Evolutionary conservation across 2,888 invertebrate species (phyloP).

Genomic region (Pseudococcus longispinus): DNA sequence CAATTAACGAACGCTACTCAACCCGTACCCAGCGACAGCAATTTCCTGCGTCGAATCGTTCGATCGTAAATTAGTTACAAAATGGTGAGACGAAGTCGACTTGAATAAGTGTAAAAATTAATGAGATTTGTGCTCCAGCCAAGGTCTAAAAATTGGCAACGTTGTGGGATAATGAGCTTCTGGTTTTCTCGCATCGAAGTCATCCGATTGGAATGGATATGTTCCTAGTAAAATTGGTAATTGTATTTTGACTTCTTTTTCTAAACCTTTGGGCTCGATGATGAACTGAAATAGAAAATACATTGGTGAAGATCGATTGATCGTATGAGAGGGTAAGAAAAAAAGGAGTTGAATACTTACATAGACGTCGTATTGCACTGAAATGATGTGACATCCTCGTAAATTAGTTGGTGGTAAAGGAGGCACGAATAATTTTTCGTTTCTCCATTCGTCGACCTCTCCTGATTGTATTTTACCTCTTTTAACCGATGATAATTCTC

Average conservation of each 20-base stretch:
- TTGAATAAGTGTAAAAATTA: background rate
- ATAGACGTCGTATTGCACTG: constrained; percentile 90
- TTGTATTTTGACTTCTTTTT: constrained; percentile 90
- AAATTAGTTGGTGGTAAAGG: constrained; percentile 93
- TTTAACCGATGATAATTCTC: constrained; percentile 80
- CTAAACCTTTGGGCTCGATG: constrained; percentile 88
- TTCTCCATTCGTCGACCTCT: constrained; percentile 83
- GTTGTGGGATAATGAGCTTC: constrained; percentile 93
- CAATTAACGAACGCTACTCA: constrained; percentile 7
- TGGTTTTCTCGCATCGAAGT: constrained; percentile 67
- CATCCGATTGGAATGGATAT: constrained; percentile 78
- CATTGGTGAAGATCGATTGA: too few relatives aligned
- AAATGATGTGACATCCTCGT: constrained; percentile 90
- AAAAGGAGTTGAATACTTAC: constrained; percentile 68
- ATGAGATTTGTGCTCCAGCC: constrained; percentile 77
- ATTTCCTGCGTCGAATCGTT: background rate
- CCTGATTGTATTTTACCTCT: constrained; percentile 84
- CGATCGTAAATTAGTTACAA: constrained; percentile 7
- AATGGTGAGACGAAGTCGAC: background rate
- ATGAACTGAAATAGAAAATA: constrained; percentile 73
- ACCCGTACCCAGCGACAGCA: background rate
- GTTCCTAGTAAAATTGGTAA: constrained; percentile 85
- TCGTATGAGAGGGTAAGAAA: too few relatives aligned
- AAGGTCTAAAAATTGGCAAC: constrained; percentile 87
- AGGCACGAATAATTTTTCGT: constrained; percentile 88